phyloP scores from a whole-genome alignment of 2,888 invertebrate genomes.

The Automeris io region DNA sequence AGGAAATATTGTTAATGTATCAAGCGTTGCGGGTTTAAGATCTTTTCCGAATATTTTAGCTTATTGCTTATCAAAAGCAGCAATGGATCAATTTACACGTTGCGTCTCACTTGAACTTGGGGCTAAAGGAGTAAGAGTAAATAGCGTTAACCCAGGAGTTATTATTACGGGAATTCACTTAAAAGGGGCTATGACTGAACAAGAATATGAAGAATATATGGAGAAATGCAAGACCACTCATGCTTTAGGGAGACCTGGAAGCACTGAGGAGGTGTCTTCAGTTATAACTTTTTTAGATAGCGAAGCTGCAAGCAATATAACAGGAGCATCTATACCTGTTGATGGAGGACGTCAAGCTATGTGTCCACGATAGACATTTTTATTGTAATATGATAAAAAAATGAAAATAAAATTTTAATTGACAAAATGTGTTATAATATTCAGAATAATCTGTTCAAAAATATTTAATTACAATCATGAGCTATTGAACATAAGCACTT shows the following conservation, averaged over 20 bases:
- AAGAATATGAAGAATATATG: conserved; percentile 89
- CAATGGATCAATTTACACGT: conserved; percentile 92
- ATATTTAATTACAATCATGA: too few relatives aligned
- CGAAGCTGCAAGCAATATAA: conserved; percentile 90
- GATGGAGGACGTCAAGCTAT: conserved; percentile 97
- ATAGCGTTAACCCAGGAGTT: conserved; percentile 93
- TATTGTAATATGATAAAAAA: too few relatives aligned
- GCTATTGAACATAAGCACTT: too few relatives aligned
- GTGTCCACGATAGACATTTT: conserved; percentile 95
- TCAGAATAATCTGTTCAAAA: too few relatives aligned
- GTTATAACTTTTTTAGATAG: conserved; percentile 95
- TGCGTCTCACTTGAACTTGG: conserved; percentile 89
- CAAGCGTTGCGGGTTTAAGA: conserved; percentile 89
- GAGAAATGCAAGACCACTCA: conserved; percentile 92
- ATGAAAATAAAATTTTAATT: too few relatives aligned
- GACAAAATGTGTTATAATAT: too few relatives aligned
- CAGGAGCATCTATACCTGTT: conserved; percentile 91
- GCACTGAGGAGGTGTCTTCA: conserved; percentile 90
- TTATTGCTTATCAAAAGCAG: conserved; percentile 92
- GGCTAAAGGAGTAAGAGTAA: conserved; percentile 85
- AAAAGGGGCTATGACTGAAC: conserved; percentile 90
- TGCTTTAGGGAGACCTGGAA: conserved; percentile 91
- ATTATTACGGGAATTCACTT: conserved; percentile 92
- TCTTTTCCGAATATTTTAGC: conserved; percentile 88
- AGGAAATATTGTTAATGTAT: conserved; percentile 92